A percentile compares a stretch with the other conserved stretches of the same genome.
Evolutionary conservation across 2,113 vertebrate species (phyloP).

Genomic region (Phocoena phocoena): DNA sequence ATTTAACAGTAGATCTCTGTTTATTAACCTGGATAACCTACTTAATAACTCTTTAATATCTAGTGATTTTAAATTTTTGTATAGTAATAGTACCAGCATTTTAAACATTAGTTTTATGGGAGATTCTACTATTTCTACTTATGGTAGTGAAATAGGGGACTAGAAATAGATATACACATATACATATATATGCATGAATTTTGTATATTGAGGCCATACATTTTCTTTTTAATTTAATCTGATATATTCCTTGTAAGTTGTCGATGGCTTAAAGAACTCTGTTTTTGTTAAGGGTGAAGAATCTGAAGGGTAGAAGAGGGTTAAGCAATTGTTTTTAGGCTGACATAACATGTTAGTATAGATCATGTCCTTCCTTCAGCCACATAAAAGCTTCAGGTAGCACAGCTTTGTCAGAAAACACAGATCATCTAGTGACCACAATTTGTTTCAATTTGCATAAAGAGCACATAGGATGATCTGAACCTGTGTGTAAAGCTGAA

Average conservation of each 20-base stretch:
- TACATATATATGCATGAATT: not conserved
- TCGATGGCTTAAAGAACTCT: not conserved
- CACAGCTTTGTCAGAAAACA: constrained; percentile 36
- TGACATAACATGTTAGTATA: not conserved
- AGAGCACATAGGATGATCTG: not conserved
- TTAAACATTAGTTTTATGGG: not conserved
- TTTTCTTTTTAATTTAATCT: constrained; percentile 37
- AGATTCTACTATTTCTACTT: not conserved
- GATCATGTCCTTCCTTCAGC: not conserved
- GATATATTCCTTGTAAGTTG: not conserved
- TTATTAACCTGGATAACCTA: not conserved
- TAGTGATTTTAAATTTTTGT: not conserved
- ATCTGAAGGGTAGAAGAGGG: not conserved
- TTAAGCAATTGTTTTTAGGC: not conserved
- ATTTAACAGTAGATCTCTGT: not conserved
- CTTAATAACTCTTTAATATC: not conserved
- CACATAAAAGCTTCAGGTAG: not conserved
- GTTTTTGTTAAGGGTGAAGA: not conserved
- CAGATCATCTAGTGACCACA: constrained; percentile 26
- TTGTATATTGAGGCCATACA: not conserved
- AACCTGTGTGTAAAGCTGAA: not conserved
- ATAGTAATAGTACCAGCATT: not conserved
- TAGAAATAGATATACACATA: not conserved
- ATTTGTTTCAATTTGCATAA: constrained; percentile 54
- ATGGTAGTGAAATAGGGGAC: not conserved